These are phyloP conservation scores for Pterois miles DNA, from an alignment of 2,797 vertebrate genomes.

Conservation along the genomic window DNA sequence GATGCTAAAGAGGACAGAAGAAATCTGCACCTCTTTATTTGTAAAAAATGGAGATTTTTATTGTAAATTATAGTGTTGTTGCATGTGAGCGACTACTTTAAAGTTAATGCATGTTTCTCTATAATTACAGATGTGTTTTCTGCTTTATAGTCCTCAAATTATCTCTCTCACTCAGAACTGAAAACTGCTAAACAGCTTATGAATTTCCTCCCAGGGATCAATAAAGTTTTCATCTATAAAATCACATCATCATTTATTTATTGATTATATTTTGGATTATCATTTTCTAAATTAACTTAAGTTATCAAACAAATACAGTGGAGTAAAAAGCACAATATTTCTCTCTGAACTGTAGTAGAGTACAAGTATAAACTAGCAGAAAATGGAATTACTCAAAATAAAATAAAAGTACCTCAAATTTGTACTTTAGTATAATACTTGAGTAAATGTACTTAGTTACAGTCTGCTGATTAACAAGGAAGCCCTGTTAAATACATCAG, in stretches of 20 bases:
- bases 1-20: not conserved
- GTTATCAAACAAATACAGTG: not conserved
- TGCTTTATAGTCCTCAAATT: not conserved
- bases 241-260: not conserved
- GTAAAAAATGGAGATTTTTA: not conserved
- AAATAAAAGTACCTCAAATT: not conserved
- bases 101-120: not conserved
- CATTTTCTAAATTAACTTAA: not conserved
- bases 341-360: not conserved
- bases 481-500: not conserved
- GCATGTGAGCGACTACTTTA: not conserved
- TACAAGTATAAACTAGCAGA: not conserved
- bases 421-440: not conserved
- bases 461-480: not conserved
- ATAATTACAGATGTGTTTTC: not conserved
- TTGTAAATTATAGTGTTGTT: not conserved
- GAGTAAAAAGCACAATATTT: not conserved
- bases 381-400: not conserved
- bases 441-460: not conserved
- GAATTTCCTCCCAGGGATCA: not conserved
- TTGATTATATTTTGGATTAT: not conserved
- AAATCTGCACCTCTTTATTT: not conserved
- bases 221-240: not conserved
- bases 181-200: not conserved
- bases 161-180: not conserved